Evolutionary conservation across 2,888 invertebrate species (phyloP).

Genomic region (Cephus pulcher): DNA sequence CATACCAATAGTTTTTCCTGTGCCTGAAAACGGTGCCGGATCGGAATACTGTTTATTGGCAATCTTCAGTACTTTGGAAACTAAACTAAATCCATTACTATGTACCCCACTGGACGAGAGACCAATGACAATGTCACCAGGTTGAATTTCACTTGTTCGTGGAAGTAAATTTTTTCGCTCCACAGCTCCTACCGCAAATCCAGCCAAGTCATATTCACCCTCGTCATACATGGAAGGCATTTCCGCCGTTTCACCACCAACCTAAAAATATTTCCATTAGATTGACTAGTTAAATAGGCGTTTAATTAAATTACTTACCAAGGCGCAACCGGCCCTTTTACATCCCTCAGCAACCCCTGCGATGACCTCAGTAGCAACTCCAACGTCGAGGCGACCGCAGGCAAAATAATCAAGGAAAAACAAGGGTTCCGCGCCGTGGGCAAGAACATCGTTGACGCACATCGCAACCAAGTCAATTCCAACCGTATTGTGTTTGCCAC

Average conservation of each 20-base stretch:
- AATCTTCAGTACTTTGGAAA: constrained; percentile 81
- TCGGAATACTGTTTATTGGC: constrained; percentile 76
- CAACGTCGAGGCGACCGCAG: constrained; percentile 85
- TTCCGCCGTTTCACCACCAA: constrained; percentile 94
- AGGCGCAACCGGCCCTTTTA: constrained; percentile 83
- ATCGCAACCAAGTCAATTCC: constrained; percentile 97
- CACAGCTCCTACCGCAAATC: constrained; percentile 94
- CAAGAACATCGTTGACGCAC: constrained; percentile 97
- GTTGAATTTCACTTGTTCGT: constrained; percentile 72
- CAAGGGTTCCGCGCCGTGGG: constrained; percentile 94
- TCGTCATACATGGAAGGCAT: constrained; percentile 94
- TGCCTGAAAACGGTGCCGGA: constrained; percentile 78
- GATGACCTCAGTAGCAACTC: constrained; percentile 82
- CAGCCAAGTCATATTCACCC: constrained; percentile 94
- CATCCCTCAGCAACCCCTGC: constrained; percentile 92
- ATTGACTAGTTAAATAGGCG: neutral
- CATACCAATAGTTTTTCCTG: constrained; percentile 78
- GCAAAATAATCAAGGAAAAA: constrained; percentile 98
- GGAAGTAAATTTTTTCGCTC: constrained; percentile 83
- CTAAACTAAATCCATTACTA: constrained; percentile 93
- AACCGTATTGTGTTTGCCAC: constrained; percentile 82
- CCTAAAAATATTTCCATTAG: constrained; percentile 67
- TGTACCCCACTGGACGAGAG: constrained; percentile 92
- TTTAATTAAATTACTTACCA: constrained; percentile 70
- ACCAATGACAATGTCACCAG: constrained; percentile 86